Evolutionary conservation across 2,888 invertebrate species (phyloP), one percentile per base, ranked within the genome.

Genomic region (Germaria angustata): DNA sequence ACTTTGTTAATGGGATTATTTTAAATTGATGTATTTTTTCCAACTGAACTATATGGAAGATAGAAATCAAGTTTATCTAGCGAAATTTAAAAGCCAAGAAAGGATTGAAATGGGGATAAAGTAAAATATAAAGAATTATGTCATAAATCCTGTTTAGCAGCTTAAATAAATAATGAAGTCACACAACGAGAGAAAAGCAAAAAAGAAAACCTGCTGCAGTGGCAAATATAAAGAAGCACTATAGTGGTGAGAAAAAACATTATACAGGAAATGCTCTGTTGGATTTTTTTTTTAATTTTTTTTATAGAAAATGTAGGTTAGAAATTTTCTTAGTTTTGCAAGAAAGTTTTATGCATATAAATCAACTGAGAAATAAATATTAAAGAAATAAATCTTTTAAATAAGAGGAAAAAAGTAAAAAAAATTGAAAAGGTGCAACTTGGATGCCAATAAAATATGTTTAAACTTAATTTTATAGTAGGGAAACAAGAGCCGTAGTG

Each of bases 141-240:
- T 72, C 83, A 80, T 77, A 83, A 80, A 80, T 83, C 80, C 83
- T 80, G 80, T 80, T 83, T 63, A 79, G 63, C 77, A 68, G 72
- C 83, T 80, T 72, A 72, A 77, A 72, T 22, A 77, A 61, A 73
- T n/a, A n/a, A n/a, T 73, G 80, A 77, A 77, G 76, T 55, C 63
- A 41, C 41, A 68, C 2, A 66, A 28, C 6, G 28, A 28, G 2
- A 55, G 65, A 63, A 73, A 71, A 82, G 75, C 66, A 65, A 51
- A 55, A 68, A 72, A 57, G 6, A 49, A 80, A 73, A 44, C 11
- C 15, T 68, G 32, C 49, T 59, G 46, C 46, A 57, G n/a, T 32
- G 32, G 51, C 80, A 68, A 51, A 79, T 39, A 36, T 2, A 55
- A 69, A 57, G 36, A 53, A 65, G 13, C 53, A 34, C 3, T 24